phyloP scores from a whole-genome alignment of 2,113 vertebrate genomes.

The Salminus brasiliensis region DNA sequence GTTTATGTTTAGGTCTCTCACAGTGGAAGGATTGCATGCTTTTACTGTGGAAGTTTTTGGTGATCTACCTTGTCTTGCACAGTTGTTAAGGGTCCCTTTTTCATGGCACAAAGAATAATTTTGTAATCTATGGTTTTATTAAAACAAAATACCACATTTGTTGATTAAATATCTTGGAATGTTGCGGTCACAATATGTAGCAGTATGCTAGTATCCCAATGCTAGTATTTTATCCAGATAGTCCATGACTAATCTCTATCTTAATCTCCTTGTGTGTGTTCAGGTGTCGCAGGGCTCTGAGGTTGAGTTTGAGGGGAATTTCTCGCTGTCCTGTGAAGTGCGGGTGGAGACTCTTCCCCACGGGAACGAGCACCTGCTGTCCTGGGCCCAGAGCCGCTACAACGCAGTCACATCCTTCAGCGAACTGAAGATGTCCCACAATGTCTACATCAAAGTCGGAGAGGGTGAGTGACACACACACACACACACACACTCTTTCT shows the following conservation, averaged over 20 bases:
- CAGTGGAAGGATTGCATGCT: no score
- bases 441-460: conserved; percentile 96
- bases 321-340: conserved; percentile 79
- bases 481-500: not conserved
- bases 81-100: no score
- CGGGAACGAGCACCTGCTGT: conserved; percentile 87
- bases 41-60: no score
- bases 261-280: conserved; percentile 35
- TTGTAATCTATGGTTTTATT: no score
- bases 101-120: no score
- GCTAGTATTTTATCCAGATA: not conserved
- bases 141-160: not conserved
- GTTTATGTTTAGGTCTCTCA: no score
- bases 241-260: not conserved
- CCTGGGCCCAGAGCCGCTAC: conserved; percentile 88
- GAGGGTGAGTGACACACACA: conserved; percentile 82
- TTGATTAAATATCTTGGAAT: not conserved
- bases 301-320: conserved; percentile 83
- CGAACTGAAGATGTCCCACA: conserved; percentile 89
- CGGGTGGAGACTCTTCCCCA: conserved; percentile 81
- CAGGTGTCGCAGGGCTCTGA: conserved; percentile 86
- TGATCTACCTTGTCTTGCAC: no score
- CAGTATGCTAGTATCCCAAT: not conserved
- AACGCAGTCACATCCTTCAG: conserved; percentile 95
- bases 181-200: not conserved